Percentiles rank a stretch among this genome's conserved stretches.
These are phyloP conservation scores for Cyanoliseus patagonus DNA, from an alignment of 2,113 vertebrate genomes.

Conservation along the genomic window DNA sequence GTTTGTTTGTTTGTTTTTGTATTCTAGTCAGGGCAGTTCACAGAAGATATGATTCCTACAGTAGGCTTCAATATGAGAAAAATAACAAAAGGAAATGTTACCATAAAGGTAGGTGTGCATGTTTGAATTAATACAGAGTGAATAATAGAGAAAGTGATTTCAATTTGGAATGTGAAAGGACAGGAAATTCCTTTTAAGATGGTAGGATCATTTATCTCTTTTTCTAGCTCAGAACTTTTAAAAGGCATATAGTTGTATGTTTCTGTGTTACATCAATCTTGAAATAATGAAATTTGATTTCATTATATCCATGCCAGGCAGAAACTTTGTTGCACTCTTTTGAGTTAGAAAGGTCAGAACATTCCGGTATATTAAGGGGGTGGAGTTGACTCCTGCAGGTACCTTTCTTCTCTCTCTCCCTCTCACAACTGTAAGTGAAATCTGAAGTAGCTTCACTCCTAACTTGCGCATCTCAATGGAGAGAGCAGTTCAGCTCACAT, in stretches of 20 bases:
- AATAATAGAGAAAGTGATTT: not conserved
- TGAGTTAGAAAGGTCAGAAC: not conserved
- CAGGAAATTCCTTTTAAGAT: not conserved
- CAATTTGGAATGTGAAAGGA: not conserved
- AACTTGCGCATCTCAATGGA: accelerated
- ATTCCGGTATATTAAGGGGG: not conserved
- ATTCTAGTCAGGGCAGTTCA: slow-evolving; percentile 84
- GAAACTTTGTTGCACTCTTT: not conserved
- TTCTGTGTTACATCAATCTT: not conserved
- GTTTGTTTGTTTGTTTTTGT: not conserved
- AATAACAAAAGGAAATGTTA: slow-evolving; percentile 72
- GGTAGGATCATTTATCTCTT: not conserved
- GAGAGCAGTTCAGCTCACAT: not conserved
- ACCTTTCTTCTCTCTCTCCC: not conserved
- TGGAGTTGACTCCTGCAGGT: not conserved
- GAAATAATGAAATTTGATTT: not conserved
- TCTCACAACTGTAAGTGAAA: not conserved
- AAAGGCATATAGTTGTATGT: not conserved
- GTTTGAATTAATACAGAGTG: not conserved
- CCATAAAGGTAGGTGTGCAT: slow-evolving; percentile 66
- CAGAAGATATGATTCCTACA: slow-evolving; percentile 90
- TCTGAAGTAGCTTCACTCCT: not conserved
- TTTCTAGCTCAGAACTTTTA: not conserved
- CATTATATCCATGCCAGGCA: not conserved
- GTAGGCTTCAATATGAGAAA: slow-evolving; percentile 91